These are phyloP conservation scores for Acheta domesticus DNA, from an alignment of 2,888 invertebrate genomes.

Conservation along the genomic window DNA sequence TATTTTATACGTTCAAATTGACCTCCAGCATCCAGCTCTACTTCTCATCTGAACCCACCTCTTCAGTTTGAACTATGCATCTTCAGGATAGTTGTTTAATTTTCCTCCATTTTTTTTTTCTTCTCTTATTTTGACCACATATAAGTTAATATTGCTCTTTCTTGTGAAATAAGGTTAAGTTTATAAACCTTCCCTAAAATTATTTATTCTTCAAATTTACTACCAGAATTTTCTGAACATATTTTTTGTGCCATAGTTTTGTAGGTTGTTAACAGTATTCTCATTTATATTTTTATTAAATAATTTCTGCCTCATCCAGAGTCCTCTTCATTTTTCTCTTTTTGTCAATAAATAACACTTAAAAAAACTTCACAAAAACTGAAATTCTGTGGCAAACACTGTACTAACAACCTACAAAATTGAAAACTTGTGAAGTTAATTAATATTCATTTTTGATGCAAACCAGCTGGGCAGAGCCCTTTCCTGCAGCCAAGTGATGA, in stretches of 20 bases:
- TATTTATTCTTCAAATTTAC: not conserved
- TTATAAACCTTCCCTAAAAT: not conserved
- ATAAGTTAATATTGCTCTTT: not conserved
- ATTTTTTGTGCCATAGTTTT: constrained; percentile 11
- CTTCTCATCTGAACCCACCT: not conserved
- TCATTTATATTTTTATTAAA: constrained; percentile 21
- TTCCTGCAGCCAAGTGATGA: constrained; percentile 44
- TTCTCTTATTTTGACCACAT: not conserved
- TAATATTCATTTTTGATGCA: constrained; percentile 18
- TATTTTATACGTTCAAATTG: not conserved
- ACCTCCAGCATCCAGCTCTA: not conserved
- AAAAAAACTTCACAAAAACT: constrained; percentile 11
- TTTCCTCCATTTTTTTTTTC: not conserved
- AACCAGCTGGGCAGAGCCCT: constrained; percentile 11
- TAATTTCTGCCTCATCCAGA: not conserved
- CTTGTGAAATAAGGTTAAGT: not conserved
- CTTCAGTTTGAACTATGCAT: too few species aligned
- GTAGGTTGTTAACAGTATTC: constrained; percentile 2
- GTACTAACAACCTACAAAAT: constrained; percentile 8
- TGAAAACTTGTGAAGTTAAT: not conserved
- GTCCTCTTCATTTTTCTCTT: not conserved
- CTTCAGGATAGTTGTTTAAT: not conserved
- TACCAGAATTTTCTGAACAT: not conserved
- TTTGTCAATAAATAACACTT: not conserved
- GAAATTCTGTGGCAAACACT: not conserved